phyloP scores from a whole-genome alignment of 2,113 vertebrate genomes.

The Lagopus leucura region DNA sequence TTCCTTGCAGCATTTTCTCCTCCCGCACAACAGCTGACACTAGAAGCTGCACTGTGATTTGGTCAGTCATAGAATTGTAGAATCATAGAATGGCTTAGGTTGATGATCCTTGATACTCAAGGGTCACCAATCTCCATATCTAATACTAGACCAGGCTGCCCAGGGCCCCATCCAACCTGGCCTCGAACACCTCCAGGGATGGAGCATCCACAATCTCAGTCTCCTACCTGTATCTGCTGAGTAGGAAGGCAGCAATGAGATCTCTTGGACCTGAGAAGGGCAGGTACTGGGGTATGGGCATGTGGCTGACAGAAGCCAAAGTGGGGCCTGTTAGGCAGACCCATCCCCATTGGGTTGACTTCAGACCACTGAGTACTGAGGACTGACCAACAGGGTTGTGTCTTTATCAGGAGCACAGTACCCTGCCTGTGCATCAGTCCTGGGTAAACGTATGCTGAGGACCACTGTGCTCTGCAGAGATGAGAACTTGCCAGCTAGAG shows the following conservation, averaged over 20 bases:
- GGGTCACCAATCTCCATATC: too few relatives aligned
- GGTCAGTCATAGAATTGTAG: neutral
- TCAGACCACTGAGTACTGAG: neutral
- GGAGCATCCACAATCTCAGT: neutral
- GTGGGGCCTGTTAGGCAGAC: neutral
- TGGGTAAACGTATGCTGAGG: neutral
- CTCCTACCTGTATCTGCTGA: neutral
- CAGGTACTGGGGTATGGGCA: rapidly evolving
- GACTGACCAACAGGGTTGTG: neutral
- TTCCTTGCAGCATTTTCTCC: neutral
- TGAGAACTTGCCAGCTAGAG: neutral
- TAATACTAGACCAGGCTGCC: too few relatives aligned
- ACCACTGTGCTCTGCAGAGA: neutral
- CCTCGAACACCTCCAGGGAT: too few relatives aligned
- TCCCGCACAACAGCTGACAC: neutral
- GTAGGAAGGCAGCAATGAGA: neutral
- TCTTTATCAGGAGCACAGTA: neutral
- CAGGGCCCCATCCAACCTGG: too few relatives aligned
- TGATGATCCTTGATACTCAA: too few relatives aligned
- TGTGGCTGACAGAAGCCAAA: neutral
- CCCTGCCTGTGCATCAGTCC: neutral
- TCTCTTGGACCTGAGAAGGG: neutral
- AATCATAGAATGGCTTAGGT: too few relatives aligned
- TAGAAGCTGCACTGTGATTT: neutral
- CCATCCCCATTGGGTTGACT: neutral